Evolutionary conservation across 2,888 invertebrate species (phyloP).

Genomic region (Eupithecia dodoneata): DNA sequence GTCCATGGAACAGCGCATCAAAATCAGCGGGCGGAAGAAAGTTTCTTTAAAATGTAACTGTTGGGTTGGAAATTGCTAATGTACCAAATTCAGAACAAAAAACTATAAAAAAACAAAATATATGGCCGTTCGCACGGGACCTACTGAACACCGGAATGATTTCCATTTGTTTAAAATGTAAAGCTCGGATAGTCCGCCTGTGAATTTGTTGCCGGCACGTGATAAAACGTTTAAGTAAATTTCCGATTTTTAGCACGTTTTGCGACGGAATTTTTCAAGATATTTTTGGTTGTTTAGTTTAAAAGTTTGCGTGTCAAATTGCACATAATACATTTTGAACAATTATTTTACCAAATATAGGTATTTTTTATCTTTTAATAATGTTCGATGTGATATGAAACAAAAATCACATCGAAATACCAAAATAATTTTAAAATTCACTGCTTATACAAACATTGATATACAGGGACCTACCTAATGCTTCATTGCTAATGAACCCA

Average conservation of each 20-base stretch:
- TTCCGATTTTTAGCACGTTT: constrained; percentile 44
- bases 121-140: constrained; percentile 19
- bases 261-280: constrained; percentile 15
- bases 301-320: not conserved
- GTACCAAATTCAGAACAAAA: not conserved
- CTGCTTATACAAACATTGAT: no score
- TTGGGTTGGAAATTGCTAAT: not conserved
- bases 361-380: not conserved
- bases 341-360: not conserved
- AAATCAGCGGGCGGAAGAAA: no score
- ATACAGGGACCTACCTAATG: no score
- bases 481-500: not conserved
- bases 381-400: not conserved
- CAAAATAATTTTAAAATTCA: no score
- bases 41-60: no score
- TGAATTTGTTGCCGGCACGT: constrained; percentile 64
- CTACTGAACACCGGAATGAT: constrained; percentile 48
- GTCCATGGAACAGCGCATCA: no score
- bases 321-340: not conserved
- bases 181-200: constrained; percentile 50
- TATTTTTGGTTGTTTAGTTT: constrained; percentile 3
- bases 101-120: constrained; percentile 28
- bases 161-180: constrained; percentile 60
- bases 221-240: constrained; percentile 57
- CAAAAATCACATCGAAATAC: not conserved